Evolutionary conservation across 2,797 vertebrate species (phyloP).

Genomic region (Varecia variegata): DNA sequence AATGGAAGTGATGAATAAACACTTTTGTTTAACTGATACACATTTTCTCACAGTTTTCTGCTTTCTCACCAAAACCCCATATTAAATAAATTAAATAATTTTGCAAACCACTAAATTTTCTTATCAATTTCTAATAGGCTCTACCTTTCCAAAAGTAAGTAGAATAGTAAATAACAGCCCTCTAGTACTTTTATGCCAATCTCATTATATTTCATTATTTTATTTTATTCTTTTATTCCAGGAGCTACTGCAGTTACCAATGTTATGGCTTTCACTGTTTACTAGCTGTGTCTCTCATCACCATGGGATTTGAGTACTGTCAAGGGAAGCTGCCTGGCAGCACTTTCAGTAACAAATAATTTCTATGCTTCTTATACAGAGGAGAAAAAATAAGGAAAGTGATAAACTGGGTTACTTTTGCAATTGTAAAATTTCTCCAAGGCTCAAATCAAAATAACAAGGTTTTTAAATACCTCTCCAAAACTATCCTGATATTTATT

Average conservation of each 20-base stretch:
- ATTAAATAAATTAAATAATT: background rate
- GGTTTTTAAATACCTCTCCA: background rate
- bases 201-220: background rate
- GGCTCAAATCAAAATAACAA: background rate
- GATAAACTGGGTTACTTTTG: background rate
- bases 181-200: background rate
- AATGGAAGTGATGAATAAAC: background rate
- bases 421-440: background rate
- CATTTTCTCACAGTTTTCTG: background rate
- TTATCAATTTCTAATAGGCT: slow-evolving; percentile 14
- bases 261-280: background rate
- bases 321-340: background rate
- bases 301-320: background rate
- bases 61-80: background rate
- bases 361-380: background rate
- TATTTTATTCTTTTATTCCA: background rate
- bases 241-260: background rate
- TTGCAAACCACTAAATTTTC: background rate
- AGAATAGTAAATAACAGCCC: background rate
- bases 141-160: background rate
- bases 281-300: background rate
- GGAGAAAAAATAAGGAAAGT: background rate
- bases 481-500: background rate
- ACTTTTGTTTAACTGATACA: background rate
- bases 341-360: background rate